These are phyloP conservation scores for Drosophila planitibia DNA, from an alignment of 2,888 invertebrate genomes.

Conservation along the genomic window DNA sequence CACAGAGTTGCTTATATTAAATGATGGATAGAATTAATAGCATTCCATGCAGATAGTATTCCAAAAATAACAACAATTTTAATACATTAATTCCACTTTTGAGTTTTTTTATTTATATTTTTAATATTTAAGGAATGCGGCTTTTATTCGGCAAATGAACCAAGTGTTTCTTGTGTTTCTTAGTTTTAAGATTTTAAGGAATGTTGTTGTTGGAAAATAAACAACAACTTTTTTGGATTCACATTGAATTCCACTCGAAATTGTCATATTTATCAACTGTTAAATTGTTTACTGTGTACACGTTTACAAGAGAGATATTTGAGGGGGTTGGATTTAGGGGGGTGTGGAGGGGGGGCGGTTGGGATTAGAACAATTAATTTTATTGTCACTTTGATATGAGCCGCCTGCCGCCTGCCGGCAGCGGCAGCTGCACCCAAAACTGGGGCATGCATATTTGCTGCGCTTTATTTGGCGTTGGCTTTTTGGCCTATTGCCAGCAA, in stretches of 20 bases:
- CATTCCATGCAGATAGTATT: background rate
- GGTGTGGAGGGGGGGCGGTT: background rate
- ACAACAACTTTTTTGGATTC: background rate
- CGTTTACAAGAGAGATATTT: background rate
- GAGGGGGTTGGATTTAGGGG: background rate
- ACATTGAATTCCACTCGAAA: background rate
- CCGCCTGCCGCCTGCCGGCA: constrained; percentile 28
- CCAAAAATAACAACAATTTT: background rate
- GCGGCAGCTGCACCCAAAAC: constrained; percentile 36
- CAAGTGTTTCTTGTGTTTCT: background rate
- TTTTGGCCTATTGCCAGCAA: constrained; percentile 55
- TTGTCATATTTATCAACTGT: background rate
- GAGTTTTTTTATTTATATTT: background rate
- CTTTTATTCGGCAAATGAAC: background rate
- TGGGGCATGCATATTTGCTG: constrained; percentile 50
- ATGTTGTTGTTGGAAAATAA: background rate
- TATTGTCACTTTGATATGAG: constrained; percentile 48
- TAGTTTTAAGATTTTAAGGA: background rate
- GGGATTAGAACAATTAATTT: constrained; percentile 30
- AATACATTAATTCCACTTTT: background rate
- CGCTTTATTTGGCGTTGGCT: constrained; percentile 19
- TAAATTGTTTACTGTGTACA: background rate
- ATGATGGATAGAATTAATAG: background rate
- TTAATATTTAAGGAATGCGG: background rate
- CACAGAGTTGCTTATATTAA: background rate